phyloP scores from a whole-genome alignment of 2,888 invertebrate genomes.

The Terebella lapidaria region DNA sequence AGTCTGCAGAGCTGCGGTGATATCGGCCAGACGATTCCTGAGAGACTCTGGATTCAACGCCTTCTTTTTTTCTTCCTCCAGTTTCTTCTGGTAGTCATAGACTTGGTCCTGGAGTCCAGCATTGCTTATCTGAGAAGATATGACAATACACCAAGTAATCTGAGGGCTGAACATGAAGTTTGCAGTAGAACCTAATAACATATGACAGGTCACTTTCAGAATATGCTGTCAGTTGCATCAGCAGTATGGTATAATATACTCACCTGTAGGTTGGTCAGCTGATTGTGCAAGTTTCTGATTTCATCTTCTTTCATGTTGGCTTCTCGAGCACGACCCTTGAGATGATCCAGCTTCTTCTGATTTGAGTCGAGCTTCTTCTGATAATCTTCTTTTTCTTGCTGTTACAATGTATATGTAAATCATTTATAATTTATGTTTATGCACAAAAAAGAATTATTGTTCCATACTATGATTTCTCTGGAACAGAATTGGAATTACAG shows the following conservation, averaged over 20 bases:
- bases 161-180: too few species aligned
- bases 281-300: constrained; percentile 33
- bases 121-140: constrained; percentile 10
- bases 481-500: too few species aligned
- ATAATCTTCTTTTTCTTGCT: constrained; percentile 34
- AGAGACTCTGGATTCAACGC: constrained; percentile 29
- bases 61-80: constrained; percentile 14
- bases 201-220: too few species aligned
- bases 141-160: not conserved
- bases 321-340: constrained; percentile 26
- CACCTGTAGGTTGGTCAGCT: constrained; percentile 42
- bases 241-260: too few species aligned
- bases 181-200: too few species aligned
- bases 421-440: too few species aligned
- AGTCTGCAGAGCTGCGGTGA: too few species aligned
- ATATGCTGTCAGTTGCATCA: too few species aligned
- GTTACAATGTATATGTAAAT: too few species aligned
- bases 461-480: too few species aligned
- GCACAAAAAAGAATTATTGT: too few species aligned
- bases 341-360: constrained; percentile 30
- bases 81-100: constrained; percentile 10
- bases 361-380: constrained; percentile 38
- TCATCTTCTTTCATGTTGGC: constrained; percentile 34
- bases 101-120: constrained; percentile 19
- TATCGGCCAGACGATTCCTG: constrained; percentile 16